A percentile compares a stretch with the other conserved stretches of the same genome.
These are phyloP conservation scores for Rhizoglyphus robini DNA, from an alignment of 1,140 invertebrate species.

Conservation along the genomic window DNA sequence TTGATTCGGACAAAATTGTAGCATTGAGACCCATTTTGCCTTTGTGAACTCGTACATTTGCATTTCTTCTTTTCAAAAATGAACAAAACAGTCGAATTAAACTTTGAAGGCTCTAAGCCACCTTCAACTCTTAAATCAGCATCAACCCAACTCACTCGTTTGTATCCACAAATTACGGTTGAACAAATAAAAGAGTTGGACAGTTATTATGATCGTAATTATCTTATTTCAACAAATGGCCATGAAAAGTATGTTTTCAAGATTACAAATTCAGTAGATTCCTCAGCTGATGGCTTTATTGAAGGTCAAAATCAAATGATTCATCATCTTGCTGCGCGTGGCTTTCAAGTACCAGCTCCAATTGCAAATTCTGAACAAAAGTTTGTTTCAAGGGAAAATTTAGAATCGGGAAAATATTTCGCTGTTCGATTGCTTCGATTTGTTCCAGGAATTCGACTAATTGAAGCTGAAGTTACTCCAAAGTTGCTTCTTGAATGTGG, in stretches of 20 bases:
- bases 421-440: conserved; percentile 14
- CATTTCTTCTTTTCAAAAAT: too few relatives aligned
- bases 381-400: not conserved
- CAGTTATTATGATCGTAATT: conserved; percentile 22
- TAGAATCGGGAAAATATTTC: not conserved
- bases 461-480: not conserved
- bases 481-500: conserved; percentile 13
- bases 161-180: not conserved
- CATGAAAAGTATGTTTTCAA: not conserved
- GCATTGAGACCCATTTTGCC: too few relatives aligned
- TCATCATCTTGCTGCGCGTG: not conserved
- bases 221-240: not conserved
- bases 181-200: conserved; percentile 15
- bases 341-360: not conserved
- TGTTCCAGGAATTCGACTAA: conserved; percentile 14
- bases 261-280: not conserved
- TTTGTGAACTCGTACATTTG: too few relatives aligned
- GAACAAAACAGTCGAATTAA: too few relatives aligned
- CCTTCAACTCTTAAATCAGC: not conserved
- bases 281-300: not conserved
- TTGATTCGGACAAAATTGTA: too few relatives aligned
- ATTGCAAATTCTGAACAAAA: not conserved
- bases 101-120: not conserved
- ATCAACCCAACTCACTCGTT: not conserved
- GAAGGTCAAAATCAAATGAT: conserved; percentile 18